Percentiles rank a stretch among this genome's conserved stretches.
These are phyloP conservation scores for Parelbella ahira DNA, from an alignment of 2,888 invertebrate genomes.

Conservation along the genomic window DNA sequence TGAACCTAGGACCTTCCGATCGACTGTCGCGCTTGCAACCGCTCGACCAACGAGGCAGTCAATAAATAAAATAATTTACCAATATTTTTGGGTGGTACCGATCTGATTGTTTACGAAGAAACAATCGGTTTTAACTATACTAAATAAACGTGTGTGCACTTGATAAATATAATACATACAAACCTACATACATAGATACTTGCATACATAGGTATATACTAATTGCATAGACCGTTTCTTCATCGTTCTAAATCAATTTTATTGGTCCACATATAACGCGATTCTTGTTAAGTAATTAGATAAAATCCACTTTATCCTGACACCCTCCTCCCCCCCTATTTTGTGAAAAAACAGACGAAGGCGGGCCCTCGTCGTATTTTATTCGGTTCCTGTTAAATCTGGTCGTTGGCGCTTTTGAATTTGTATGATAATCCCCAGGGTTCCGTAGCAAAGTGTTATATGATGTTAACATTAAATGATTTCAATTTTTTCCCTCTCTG, in stretches of 20 bases:
- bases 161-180: no score
- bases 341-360: constrained; percentile 17
- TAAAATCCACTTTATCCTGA: constrained; percentile 36
- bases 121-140: no score
- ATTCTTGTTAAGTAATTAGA: constrained; percentile 64
- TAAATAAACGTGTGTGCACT: no score
- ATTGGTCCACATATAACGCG: constrained; percentile 52
- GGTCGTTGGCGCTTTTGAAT: constrained; percentile 41
- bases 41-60: no score
- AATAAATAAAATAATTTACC: constrained; percentile 2
- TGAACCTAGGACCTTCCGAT: no score
- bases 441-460: constrained; percentile 12
- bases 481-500: no score
- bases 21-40: no score
- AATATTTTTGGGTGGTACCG: constrained; percentile 6
- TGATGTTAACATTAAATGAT: no score
- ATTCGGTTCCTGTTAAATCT: constrained; percentile 37
- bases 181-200: no score
- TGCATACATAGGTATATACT: constrained; percentile 13
- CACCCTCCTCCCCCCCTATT: background rate
- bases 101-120: constrained; percentile 2
- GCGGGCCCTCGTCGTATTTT: constrained; percentile 8
- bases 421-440: constrained; percentile 66
- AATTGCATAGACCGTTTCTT: constrained; percentile 40
- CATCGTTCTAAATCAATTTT: constrained; percentile 72